A percentile compares a stretch with the other conserved stretches of the same genome.
Conservation (phyloP, 2,888 invertebrate species). For the Euproctis similis region DNA sequence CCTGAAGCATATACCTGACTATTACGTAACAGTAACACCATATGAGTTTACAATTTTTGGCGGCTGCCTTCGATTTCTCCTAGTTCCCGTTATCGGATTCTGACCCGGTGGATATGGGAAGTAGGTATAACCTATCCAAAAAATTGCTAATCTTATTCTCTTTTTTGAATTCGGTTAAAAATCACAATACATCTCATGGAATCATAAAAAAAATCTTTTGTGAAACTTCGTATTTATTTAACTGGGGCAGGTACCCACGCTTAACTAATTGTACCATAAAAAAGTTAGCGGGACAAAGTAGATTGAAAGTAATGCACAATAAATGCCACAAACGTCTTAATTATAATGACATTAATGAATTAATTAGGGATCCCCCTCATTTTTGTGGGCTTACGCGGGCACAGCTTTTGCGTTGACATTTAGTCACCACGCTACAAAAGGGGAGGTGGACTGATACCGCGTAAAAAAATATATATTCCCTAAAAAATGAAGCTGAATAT, state of each 20-base stretch:
- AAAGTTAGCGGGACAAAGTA: slow-evolving; percentile 22
- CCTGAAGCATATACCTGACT: too few relatives aligned
- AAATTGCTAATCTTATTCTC: too few relatives aligned
- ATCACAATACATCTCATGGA: too few relatives aligned
- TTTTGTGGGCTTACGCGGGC: slow-evolving; percentile 42
- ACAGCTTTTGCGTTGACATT: slow-evolving; percentile 58
- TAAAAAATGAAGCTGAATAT: slow-evolving; percentile 58
- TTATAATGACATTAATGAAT: slow-evolving; percentile 62
- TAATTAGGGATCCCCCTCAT: slow-evolving; percentile 55
- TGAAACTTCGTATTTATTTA: too few relatives aligned
- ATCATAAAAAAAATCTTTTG: too few relatives aligned
- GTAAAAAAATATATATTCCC: slow-evolving; percentile 62
- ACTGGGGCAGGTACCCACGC: slow-evolving; percentile 7
- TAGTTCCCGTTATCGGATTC: too few relatives aligned
- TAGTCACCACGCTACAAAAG: slow-evolving; percentile 55
- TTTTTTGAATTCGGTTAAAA: too few relatives aligned
- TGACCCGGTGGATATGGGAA: too few relatives aligned
- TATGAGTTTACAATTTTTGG: too few relatives aligned
- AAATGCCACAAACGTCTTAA: slow-evolving; percentile 50
- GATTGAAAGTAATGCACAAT: slow-evolving; percentile 43
- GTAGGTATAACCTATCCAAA: too few relatives aligned
- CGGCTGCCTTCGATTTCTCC: too few relatives aligned
- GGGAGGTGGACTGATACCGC: slow-evolving; percentile 46
- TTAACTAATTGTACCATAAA: slow-evolving; percentile 14
- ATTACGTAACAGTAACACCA: too few relatives aligned